Evolutionary conservation across 2,113 vertebrate species (phyloP), one percentile per base, ranked within the genome.

Genomic region (Garra rufa): DNA sequence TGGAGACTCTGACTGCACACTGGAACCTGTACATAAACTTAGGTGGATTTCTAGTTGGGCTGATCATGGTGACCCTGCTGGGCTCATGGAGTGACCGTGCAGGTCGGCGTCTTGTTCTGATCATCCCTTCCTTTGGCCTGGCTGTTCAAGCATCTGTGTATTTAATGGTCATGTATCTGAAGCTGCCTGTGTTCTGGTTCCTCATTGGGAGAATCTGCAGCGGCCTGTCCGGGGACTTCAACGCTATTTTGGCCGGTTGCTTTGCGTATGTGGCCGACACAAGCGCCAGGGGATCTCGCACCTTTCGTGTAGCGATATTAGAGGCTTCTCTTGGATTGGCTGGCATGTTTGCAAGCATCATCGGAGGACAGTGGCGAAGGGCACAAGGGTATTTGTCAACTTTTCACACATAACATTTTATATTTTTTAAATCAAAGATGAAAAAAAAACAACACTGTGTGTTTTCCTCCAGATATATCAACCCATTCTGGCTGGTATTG

Each of bases 81-180:
- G 98, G 98, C 0, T 94, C 98, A 0, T 99, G 98, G 98, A 98
- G 98, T n/a, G 98, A 99, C 94, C 85, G 91, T 0, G 95, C 91
- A 1, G 98, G 98, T 15, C 96, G 98, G 11, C 94, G 96, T 1
- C 93, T 92, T 0, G 89, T 96, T 0, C 96, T 99, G 1, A 86
- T 97, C 87, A 77, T 99, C 78, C 91, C 97, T 0, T 91, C 94
- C 0, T 44, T 96, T 0, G 97, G 98, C 44, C 89, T 99, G 90
- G 92, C 97, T 9, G 3, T 97, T 74, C 96, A 99, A 79, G 93
- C 93, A 0, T 86, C 89, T n/a, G 11, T 97, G 67, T 97, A 95
- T 85, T 92, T 99, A 2, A 86, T 95, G 0, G 97, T 99, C 84
- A 97, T 99, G 93, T 97, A 97, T 89, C 92, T 95, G 78, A 87